phyloP scores from a whole-genome alignment of 35 echinoderm and acorn worm species.

The Anneissia japonica region DNA sequence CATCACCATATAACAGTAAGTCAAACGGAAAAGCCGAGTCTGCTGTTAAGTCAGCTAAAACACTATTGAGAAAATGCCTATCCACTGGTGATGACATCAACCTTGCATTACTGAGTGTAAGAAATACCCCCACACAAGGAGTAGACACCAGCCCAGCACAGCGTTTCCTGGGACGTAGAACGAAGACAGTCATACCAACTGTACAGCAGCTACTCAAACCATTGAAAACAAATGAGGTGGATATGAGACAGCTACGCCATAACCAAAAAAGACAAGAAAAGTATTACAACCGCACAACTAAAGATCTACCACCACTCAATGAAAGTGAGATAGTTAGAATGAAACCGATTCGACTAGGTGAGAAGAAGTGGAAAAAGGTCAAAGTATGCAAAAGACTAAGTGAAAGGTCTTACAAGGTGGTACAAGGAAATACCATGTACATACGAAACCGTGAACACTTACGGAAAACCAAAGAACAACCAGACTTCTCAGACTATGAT shows the following conservation, averaged over 20 bases:
- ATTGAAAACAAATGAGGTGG: background rate
- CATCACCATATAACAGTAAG: constrained; percentile 26
- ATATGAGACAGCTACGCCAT: background rate
- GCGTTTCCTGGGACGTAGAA: background rate
- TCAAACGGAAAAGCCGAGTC: constrained; percentile 14
- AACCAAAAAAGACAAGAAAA: constrained; percentile 1
- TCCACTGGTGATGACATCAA: background rate
- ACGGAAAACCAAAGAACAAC: background rate
- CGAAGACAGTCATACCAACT: constrained; percentile 20
- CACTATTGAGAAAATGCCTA: constrained; percentile 1
- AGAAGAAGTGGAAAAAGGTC: too few relatives aligned
- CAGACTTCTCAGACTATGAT: too few relatives aligned
- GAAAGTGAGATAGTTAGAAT: constrained; percentile 12
- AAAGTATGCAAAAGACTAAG: too few relatives aligned
- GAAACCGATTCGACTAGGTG: too few relatives aligned
- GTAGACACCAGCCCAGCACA: constrained; percentile 25
- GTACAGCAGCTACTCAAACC: background rate
- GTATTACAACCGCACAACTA: constrained; percentile 13
- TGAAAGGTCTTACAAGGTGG: background rate
- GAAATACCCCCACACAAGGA: constrained; percentile 26
- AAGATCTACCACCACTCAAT: constrained; percentile 4
- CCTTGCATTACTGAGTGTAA: constrained; percentile 1
- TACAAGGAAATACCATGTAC: background rate
- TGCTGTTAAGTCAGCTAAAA: constrained; percentile 27
- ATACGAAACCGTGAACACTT: constrained; percentile 1